Percentiles rank a stretch among this genome's conserved stretches.
Evolutionary conservation across 1,140 invertebrate species (phyloP).

Genomic region (Protaetia brevitarsis): DNA sequence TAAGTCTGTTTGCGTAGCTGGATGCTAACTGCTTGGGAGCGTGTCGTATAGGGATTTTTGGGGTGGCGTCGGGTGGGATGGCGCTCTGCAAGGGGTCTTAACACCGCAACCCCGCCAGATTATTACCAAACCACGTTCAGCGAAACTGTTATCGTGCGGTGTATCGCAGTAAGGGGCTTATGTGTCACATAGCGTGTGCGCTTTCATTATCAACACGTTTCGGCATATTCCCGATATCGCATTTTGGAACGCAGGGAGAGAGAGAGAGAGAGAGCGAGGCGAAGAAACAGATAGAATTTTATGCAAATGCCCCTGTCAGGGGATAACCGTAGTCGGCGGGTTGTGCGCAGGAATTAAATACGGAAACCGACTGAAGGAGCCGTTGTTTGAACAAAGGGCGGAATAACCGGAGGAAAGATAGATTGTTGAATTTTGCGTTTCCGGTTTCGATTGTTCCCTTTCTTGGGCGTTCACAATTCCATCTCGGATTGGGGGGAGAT

Average conservation of each 20-base stretch:
- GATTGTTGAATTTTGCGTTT: too few relatives aligned
- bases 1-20: constrained; percentile 12
- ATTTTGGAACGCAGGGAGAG: too few relatives aligned
- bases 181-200: not conserved
- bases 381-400: too few relatives aligned
- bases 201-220: not conserved
- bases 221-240: not conserved
- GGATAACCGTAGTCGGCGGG: too few relatives aligned
- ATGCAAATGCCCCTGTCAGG: too few relatives aligned
- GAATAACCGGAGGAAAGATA: too few relatives aligned
- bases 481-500: too few relatives aligned
- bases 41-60: too few relatives aligned
- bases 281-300: not conserved
- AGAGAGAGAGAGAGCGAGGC: not conserved
- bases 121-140: not conserved
- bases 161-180: not conserved
- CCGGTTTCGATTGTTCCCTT: too few relatives aligned
- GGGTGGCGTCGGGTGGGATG: not conserved
- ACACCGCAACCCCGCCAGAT: not conserved
- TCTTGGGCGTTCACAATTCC: too few relatives aligned
- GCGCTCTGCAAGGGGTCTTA: not conserved
- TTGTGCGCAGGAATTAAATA: too few relatives aligned
- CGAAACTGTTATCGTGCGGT: not conserved
- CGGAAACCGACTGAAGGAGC: too few relatives aligned
- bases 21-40: not conserved